These are phyloP conservation scores for Etia nguti DNA, from an alignment of 2,113 vertebrate species.

Conservation along the genomic window DNA sequence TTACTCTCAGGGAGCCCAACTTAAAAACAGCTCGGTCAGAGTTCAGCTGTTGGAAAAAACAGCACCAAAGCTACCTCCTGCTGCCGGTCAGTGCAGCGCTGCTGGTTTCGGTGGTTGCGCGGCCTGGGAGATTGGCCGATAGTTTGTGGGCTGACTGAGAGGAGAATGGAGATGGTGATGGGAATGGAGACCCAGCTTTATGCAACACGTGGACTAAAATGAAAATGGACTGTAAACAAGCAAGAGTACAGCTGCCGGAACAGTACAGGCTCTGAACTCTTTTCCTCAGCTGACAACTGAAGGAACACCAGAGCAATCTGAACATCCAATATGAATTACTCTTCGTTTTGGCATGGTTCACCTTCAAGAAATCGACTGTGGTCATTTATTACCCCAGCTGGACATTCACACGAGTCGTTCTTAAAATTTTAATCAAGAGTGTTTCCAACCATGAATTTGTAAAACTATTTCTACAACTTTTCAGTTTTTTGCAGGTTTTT, in stretches of 20 bases:
- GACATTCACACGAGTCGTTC: background rate
- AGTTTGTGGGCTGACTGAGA: background rate
- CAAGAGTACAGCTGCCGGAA: background rate
- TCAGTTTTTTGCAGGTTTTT: rapidly evolving
- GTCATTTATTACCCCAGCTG: background rate
- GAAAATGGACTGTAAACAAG: background rate
- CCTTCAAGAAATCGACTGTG: background rate
- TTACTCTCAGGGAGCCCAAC: background rate
- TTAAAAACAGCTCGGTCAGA: background rate
- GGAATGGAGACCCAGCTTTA: background rate
- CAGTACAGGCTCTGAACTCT: background rate
- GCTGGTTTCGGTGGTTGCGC: background rate
- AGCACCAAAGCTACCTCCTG: background rate
- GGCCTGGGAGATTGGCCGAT: background rate
- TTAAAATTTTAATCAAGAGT: background rate
- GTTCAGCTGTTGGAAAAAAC: background rate
- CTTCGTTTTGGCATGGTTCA: background rate
- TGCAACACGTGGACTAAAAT: background rate
- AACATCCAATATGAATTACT: background rate
- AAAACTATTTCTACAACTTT: background rate
- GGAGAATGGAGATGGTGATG: background rate
- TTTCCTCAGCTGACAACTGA: background rate
- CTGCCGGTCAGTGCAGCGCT: background rate
- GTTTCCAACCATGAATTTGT: background rate
- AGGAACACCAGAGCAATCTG: background rate